Evolutionary conservation across 1,140 invertebrate species (phyloP).

Genomic region (Drosophila athabasca): DNA sequence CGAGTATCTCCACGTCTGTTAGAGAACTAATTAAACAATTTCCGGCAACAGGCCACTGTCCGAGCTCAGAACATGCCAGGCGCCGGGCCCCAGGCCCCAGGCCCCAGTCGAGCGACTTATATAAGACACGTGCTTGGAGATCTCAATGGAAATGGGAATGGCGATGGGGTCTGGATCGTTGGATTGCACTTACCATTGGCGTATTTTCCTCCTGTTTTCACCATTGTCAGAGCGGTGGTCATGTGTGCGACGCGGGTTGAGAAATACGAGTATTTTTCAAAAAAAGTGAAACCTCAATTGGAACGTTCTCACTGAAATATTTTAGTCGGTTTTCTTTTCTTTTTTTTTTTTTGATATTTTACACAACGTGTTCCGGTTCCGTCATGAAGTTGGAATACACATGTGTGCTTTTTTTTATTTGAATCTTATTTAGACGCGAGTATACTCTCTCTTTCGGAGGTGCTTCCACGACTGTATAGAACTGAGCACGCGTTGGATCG

Average conservation of each 20-base stretch:
- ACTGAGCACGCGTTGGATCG: no score
- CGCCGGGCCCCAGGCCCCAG: conserved; percentile 14
- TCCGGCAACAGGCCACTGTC: conserved; percentile 56
- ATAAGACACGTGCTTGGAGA: conserved; percentile 56
- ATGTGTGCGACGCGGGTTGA: conserved; percentile 68
- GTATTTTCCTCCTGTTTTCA: conserved; percentile 76
- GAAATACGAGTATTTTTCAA: conserved; percentile 5
- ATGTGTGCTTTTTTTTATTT: conserved; percentile 20
- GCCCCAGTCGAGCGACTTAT: conserved; percentile 26
- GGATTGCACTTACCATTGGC: conserved; percentile 64
- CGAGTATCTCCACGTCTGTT: conserved; percentile 1
- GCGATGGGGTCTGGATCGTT: neutral
- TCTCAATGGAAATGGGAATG: neutral
- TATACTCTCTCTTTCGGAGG: conserved; percentile 12
- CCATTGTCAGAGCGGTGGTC: conserved; percentile 74
- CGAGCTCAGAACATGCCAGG: conserved; percentile 26
- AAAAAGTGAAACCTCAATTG: conserved; percentile 17
- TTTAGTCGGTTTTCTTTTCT: neutral
- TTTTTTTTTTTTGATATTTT: conserved; percentile 23
- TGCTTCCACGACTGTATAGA: neutral
- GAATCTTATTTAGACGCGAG: conserved; percentile 29
- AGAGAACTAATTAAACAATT: conserved; percentile 47
- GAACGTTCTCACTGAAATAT: conserved; percentile 52
- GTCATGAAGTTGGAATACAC: conserved; percentile 66
- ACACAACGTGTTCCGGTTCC: conserved; percentile 68